These are phyloP conservation scores for Celastrina argiolus DNA, from an alignment of 2,888 invertebrate genomes.

Conservation along the genomic window DNA sequence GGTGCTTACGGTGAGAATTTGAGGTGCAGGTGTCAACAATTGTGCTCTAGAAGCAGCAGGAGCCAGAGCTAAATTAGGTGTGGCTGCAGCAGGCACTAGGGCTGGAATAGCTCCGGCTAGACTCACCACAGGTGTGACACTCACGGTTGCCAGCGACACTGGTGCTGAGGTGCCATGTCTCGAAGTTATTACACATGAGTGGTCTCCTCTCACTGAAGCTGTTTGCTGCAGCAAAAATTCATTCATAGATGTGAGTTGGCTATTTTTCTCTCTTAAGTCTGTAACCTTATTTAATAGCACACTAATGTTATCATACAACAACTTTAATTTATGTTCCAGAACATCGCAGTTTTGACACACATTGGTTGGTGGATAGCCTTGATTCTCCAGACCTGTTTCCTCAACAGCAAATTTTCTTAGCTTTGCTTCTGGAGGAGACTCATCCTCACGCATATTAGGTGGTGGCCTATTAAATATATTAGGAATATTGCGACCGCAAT, in stretches of 20 bases:
- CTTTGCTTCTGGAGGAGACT: constrained; percentile 67
- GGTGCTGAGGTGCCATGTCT: constrained; percentile 69
- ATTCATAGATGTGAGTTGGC: constrained; percentile 69
- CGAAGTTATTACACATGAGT: constrained; percentile 70
- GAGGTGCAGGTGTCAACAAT: constrained; percentile 66
- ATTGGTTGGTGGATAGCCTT: constrained; percentile 48
- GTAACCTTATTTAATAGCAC: constrained; percentile 66
- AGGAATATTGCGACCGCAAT: constrained; percentile 46
- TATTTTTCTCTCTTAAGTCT: constrained; percentile 68
- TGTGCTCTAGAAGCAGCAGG: constrained; percentile 69
- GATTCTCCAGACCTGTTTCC: constrained; percentile 53
- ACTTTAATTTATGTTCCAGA: constrained; percentile 62
- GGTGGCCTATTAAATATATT: constrained; percentile 49
- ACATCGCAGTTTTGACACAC: constrained; percentile 61
- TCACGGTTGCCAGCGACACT: constrained; percentile 69
- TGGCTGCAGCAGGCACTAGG: constrained; percentile 61
- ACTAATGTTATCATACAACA: constrained; percentile 70
- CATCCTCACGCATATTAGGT: constrained; percentile 54
- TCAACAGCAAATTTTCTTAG: constrained; percentile 59
- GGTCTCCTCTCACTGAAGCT: constrained; percentile 60
- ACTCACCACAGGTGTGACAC: constrained; percentile 71
- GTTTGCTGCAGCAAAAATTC: constrained; percentile 69
- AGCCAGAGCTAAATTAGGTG: constrained; percentile 60
- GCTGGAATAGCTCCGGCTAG: constrained; percentile 64
- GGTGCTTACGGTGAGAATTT: constrained; percentile 68